phyloP scores from a whole-genome alignment of 2,113 vertebrate species.

The Axis porcinus region DNA sequence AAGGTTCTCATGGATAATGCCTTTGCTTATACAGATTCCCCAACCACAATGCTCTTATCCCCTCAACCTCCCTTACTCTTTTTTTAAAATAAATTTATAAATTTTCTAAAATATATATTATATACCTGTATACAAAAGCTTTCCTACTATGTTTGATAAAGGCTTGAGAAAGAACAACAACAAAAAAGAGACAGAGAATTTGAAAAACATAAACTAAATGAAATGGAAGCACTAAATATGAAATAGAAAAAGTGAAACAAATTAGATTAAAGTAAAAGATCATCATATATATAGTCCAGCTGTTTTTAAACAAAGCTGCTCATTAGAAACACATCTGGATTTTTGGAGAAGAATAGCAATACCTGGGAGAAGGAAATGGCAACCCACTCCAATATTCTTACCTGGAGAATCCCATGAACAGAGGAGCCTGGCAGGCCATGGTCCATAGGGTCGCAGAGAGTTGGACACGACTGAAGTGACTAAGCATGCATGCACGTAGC shows the following conservation, averaged over 20 bases:
- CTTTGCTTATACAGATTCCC: background rate
- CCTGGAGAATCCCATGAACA: background rate
- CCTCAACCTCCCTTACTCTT: background rate
- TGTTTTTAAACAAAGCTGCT: background rate
- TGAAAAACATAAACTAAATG: background rate
- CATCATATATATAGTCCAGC: background rate
- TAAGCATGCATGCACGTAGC: accelerated
- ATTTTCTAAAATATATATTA: background rate
- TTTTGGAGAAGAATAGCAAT: background rate
- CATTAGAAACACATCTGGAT: background rate
- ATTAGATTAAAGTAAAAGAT: background rate
- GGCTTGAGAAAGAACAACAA: background rate
- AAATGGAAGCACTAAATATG: background rate
- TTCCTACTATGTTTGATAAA: background rate
- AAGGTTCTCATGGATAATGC: background rate
- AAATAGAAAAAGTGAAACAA: background rate
- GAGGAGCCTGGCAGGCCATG: background rate
- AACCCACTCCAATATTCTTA: background rate
- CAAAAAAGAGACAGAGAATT: background rate
- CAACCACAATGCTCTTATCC: background rate
- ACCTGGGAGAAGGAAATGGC: background rate
- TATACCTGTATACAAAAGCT: background rate
- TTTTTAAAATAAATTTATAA: background rate
- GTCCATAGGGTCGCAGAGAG: background rate
- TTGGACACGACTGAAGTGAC: background rate